Evolutionary conservation across 2,113 vertebrate species (phyloP).

Genomic region (Pachyramphus minor): DNA sequence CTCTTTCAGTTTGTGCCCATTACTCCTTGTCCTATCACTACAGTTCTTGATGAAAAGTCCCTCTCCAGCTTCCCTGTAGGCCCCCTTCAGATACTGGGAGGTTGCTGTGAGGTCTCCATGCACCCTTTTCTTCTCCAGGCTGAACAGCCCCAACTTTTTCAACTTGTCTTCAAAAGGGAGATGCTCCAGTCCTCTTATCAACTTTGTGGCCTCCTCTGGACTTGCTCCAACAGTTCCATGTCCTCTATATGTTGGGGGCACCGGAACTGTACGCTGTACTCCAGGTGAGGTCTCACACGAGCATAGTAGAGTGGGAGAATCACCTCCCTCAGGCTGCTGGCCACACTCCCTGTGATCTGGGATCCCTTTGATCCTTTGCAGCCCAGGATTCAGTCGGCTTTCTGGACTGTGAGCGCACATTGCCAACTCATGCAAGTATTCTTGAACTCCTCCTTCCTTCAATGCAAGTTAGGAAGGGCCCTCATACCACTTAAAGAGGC

Average conservation of each 20-base stretch:
- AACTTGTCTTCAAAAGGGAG: accelerated
- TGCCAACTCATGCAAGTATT: neutral
- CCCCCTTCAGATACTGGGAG: neutral
- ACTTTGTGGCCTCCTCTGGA: neutral
- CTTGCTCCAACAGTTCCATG: neutral
- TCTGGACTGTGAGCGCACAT: neutral
- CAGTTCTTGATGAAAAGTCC: neutral
- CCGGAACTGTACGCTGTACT: neutral
- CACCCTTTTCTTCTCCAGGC: neutral
- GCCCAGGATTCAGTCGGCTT: neutral
- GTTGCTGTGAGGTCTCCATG: neutral
- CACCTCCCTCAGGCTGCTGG: no score
- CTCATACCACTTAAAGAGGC: neutral
- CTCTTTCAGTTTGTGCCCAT: neutral
- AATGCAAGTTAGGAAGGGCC: neutral
- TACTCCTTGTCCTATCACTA: neutral
- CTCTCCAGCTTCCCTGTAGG: neutral
- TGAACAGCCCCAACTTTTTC: neutral
- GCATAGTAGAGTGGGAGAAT: accelerated
- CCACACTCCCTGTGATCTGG: accelerated
- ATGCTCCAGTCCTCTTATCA: neutral
- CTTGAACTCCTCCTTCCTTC: neutral
- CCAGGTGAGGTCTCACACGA: neutral
- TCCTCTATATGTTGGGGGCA: neutral
- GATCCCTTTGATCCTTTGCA: neutral